Conservation (phyloP, 2,797 vertebrate species). For the Hippocampus kuda region DNA sequence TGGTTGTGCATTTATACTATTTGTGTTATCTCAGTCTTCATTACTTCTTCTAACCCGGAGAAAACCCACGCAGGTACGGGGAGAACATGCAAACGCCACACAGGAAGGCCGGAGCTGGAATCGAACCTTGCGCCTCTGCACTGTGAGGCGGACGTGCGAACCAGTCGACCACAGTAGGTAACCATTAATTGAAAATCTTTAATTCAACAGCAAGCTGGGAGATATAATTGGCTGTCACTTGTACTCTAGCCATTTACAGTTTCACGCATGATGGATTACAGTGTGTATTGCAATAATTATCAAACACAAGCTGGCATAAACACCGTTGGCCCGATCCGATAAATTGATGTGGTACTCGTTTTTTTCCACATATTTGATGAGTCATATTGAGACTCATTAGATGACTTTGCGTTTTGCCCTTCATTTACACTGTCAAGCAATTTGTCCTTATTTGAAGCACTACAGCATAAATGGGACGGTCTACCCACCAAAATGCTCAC, state of each 20-base stretch:
- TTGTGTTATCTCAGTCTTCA: conserved; percentile 17
- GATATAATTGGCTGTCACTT: conserved; percentile 21
- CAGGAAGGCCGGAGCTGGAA: too few relatives aligned
- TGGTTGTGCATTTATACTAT: conserved; percentile 10
- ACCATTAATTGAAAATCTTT: conserved; percentile 8
- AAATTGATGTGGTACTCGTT: not conserved
- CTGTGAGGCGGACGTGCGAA: too few relatives aligned
- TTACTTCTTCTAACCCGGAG: conserved; percentile 7
- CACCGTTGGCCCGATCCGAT: not conserved
- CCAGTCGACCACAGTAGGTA: not conserved
- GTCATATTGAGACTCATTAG: not conserved
- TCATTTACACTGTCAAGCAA: not conserved
- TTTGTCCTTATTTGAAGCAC: not conserved
- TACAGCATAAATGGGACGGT: too few relatives aligned
- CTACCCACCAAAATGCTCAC: not conserved
- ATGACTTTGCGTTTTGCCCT: not conserved
- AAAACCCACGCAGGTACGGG: too few relatives aligned
- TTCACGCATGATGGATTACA: conserved; percentile 4
- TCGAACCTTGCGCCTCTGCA: too few relatives aligned
- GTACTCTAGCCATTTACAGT: not conserved
- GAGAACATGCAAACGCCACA: too few relatives aligned
- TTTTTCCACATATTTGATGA: not conserved
- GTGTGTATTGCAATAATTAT: not conserved
- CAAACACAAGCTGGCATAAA: not conserved
- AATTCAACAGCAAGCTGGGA: conserved; percentile 5